Evolutionary conservation across 2,113 vertebrate genomes (phyloP).

Genomic region (Ceyx margarethae): DNA sequence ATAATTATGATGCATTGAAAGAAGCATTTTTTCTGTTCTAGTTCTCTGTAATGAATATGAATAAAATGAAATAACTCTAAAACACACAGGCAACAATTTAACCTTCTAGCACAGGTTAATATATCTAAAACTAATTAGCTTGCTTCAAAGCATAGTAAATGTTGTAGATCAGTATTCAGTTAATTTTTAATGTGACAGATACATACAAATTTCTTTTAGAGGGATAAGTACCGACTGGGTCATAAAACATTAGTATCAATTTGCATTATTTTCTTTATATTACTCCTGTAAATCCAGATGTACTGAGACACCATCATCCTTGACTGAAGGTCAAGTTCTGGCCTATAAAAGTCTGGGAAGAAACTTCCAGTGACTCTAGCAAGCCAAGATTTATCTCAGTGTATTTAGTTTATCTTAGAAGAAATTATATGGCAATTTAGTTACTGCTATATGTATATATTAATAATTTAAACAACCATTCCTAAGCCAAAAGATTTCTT

Average conservation of each 20-base stretch:
- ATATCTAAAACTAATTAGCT: neutral
- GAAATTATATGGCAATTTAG: neutral
- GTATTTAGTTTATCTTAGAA: neutral
- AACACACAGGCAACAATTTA: neutral
- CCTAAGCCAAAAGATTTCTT: neutral
- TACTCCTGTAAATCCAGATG: neutral
- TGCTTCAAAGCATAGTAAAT: neutral
- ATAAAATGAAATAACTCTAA: neutral
- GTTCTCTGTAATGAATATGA: neutral
- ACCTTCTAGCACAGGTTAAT: neutral
- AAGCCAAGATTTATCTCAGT: neutral
- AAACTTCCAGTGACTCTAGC: neutral
- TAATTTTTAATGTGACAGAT: neutral
- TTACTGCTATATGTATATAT: neutral
- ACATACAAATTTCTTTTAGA: neutral
- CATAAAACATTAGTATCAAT: neutral
- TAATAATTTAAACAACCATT: neutral
- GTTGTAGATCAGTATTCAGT: neutral
- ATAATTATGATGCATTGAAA: constrained; percentile 29
- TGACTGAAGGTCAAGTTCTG: neutral
- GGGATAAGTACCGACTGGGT: neutral
- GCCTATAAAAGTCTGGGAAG: neutral
- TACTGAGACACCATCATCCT: neutral
- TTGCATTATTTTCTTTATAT: neutral
- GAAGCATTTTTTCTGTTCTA: neutral